phyloP scores from a whole-genome alignment of 2,888 invertebrate genomes.

The Peribatodes rhomboidaria region DNA sequence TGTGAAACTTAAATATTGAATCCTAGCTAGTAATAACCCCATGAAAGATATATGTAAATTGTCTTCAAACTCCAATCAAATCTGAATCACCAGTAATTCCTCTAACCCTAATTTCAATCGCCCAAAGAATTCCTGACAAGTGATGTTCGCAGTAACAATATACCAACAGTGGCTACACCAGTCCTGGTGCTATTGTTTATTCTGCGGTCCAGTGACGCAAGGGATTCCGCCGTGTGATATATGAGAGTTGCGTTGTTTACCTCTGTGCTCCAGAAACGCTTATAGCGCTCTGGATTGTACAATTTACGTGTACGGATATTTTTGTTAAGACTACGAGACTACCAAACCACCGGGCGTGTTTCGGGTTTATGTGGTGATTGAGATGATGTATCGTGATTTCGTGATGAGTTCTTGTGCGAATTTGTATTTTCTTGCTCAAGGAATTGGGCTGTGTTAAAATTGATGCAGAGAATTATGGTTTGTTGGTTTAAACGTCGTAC shows the following conservation, averaged over 20 bases:
- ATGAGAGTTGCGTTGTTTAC: slow-evolving; percentile 43
- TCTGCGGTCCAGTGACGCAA: slow-evolving; percentile 39
- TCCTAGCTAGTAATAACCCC: slow-evolving; percentile 17
- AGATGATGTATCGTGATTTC: slow-evolving; percentile 20
- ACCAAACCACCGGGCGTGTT: slow-evolving; percentile 10
- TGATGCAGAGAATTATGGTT: background rate
- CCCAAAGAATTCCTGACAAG: slow-evolving; percentile 29
- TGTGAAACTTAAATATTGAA: slow-evolving; percentile 4
- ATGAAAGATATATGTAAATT: slow-evolving; percentile 7
- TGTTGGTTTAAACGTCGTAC: background rate
- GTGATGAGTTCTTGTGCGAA: background rate
- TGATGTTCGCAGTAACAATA: background rate
- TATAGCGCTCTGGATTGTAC: slow-evolving; percentile 36
- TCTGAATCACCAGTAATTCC: slow-evolving; percentile 42
- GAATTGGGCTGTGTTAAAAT: background rate
- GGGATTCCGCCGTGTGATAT: slow-evolving; percentile 44
- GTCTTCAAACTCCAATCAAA: slow-evolving; percentile 33
- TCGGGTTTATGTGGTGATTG: slow-evolving; percentile 13
- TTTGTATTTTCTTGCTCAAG: background rate
- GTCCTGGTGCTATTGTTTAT: background rate
- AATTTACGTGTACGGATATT: slow-evolving; percentile 33
- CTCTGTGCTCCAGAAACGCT: slow-evolving; percentile 44
- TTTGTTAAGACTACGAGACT: slow-evolving; percentile 25
- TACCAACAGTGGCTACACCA: slow-evolving; percentile 10
- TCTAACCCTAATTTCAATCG: slow-evolving; percentile 28